Evolutionary conservation across 23 tunicate species (phyloP), one percentile per base, ranked within the genome.

Genomic region (Clavelina lepadiformis): DNA sequence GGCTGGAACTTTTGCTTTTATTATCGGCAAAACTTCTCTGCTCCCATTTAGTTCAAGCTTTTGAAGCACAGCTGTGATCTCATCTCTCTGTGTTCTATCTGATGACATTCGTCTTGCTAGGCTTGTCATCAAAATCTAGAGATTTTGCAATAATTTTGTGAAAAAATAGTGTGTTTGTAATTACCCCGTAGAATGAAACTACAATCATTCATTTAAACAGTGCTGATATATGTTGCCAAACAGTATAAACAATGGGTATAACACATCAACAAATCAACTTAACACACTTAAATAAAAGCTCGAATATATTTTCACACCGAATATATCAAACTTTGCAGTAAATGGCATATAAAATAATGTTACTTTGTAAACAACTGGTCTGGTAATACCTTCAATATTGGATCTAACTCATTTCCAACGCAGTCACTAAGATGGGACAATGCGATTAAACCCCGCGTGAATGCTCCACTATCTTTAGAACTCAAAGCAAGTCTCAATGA

Each of bases 11-110:
- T 79, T 79, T 33, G 85, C 69, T 56, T 79, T 79, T 38, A 79
- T 79, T 1, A 79, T 46, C 0, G 69, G 38, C 33, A 79, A 28
- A 22, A 58, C 77, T 30, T 79, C 76, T 51, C 38, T 61, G 13
- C 85, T 70, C 3, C 85, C 85, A 69, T 79, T 79, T 28, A 68
- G 27, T 38, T 79, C 85, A 3, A 79, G 76, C 33, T 79, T 79
- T 59, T 79, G 76, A 54, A 79, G 37, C 11, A 79, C 76, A 33
- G 85, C 76, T 8, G 76, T 79, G 11, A 79, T 69, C 4, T 79
- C 70, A 32, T 79, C 70, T 19, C 76, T 59, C 3, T 49, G 34
- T 60, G 49, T 68, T 31, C 85, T 56, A 58, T 79, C 85, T 7
- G 69, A 69, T 11, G 76, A 38, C 85, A 79, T 79, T 69, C 76